Evolutionary conservation across 2,113 vertebrate species (phyloP), one percentile per base, ranked within the genome.

Genomic region (Prochilodus magdalenae): DNA sequence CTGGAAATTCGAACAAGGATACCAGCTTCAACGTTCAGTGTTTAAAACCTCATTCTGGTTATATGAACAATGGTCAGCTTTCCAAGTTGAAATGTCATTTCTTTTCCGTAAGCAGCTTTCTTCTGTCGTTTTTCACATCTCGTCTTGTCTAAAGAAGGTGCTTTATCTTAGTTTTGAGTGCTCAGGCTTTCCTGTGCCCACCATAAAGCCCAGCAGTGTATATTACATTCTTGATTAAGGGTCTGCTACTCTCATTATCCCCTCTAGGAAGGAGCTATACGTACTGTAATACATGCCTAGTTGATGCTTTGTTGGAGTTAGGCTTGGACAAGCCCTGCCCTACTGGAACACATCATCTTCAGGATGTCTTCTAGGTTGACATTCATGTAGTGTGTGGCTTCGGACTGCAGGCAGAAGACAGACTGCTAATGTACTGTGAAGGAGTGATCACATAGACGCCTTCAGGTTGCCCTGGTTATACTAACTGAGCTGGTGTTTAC

Each of bases 381-480:
- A 4, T 44, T 44, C 40, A 66, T 66, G 14, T 20, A 22, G 49
- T 36, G 29, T 22, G 22, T 24, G 65, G 49, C 1, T 70, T 40
- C 24, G 44, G 1, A 30, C 44, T 7, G 27, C 16, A 10, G 65
- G 15, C 53, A 18, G 62, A 18, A 53, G 13, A 51, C 27, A 5
- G 44, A 44, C 18, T 33, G 2, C 20, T 67, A 5, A 44, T 44
- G 40, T 44, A 47, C 49, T 63, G 24, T 15, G 44, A 33, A 29
- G 60, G 47, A 30, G 24, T 18, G 40, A 65, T 65, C 70, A 44
- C 40, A 44, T 27, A 24, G 74, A 63, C 27, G 51, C 62, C 62
- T 85, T 69, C 18, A 16, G 55, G 33, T 20, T 33, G 30, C 20
- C 12, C 47, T 80, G 78, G 73, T 80, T 82, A 63, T 83, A 85